Percentiles rank a stretch among this genome's conserved stretches.
Conservation (phyloP, 2,888 invertebrate species). For the Hypselothyrea guttata region DNA sequence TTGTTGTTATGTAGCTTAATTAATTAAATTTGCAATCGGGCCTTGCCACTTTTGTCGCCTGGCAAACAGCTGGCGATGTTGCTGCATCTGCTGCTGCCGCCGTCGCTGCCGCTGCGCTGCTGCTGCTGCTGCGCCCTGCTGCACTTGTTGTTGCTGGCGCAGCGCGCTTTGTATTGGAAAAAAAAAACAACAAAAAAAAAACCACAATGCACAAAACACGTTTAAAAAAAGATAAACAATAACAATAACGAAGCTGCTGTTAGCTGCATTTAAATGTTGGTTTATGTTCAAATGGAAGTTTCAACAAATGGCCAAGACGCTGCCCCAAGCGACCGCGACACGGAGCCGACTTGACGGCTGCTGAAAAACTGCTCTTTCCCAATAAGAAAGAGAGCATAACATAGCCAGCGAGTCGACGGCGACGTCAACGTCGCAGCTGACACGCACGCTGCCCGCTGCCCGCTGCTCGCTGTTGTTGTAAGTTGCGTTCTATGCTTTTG, state of each 20-base stretch:
- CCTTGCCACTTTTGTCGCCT: conserved; percentile 34
- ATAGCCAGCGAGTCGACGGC: conserved; percentile 36
- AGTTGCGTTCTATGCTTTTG: conserved; percentile 63
- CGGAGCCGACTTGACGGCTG: conserved; percentile 60
- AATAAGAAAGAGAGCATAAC: conserved; percentile 59
- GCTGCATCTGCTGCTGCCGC: conserved; percentile 35
- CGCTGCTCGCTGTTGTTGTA: conserved; percentile 52
- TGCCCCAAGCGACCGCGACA: conserved; percentile 55
- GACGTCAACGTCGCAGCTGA: conserved; percentile 57
- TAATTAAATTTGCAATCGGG: conserved; percentile 17
- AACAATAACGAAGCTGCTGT: no score
- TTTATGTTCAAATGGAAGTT: no score
- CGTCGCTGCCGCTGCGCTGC: conserved; percentile 23
- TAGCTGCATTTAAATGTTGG: no score
- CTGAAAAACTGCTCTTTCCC: conserved; percentile 67
- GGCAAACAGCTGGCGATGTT: conserved; percentile 62
- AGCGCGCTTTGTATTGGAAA: conserved; percentile 27
- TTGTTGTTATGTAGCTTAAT: conserved; percentile 13
- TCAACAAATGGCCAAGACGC: conserved; percentile 36
- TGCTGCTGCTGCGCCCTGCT: conserved; percentile 22
- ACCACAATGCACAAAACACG: no score
- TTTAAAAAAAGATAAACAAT: conserved; percentile 9
- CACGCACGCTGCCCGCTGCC: conserved; percentile 48
- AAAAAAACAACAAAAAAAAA: conserved; percentile 21
- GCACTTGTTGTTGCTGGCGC: conserved; percentile 39